phyloP scores from a whole-genome alignment of 2,888 invertebrate genomes.

The Hyposoter dolosus region DNA sequence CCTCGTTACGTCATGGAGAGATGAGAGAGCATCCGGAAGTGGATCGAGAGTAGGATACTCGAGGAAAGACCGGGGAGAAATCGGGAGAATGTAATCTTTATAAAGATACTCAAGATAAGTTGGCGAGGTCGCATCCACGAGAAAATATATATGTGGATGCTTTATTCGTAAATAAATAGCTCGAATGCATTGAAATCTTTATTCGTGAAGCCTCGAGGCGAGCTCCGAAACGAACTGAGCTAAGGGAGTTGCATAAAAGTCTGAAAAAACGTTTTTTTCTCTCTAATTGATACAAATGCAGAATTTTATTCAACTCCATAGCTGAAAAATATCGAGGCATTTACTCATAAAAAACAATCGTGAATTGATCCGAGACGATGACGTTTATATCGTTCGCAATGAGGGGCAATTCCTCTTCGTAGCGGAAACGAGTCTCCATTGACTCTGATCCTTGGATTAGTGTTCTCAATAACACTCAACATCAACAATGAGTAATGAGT shows the following conservation, averaged over 20 bases:
- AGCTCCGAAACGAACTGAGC: background rate
- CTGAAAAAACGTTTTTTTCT: background rate
- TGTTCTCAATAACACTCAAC: no score
- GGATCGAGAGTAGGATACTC: background rate
- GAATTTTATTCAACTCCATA: background rate
- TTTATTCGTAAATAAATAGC: background rate
- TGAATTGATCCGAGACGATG: background rate
- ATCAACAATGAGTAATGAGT: no score
- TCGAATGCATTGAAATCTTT: background rate
- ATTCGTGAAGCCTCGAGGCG: background rate
- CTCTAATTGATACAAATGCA: background rate
- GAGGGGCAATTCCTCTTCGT: no score
- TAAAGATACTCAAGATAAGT: background rate
- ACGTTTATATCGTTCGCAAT: background rate
- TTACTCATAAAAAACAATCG: background rate
- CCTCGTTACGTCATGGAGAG: constrained; percentile 10
- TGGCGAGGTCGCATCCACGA: background rate
- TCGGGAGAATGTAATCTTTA: background rate
- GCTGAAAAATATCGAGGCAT: background rate
- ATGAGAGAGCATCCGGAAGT: background rate
- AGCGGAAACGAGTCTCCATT: no score
- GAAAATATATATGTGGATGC: background rate
- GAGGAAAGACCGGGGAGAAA: background rate
- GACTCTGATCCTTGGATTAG: no score
- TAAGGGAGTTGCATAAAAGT: background rate